Evolutionary conservation across 2,797 vertebrate species (phyloP), one percentile per base, ranked within the genome.

Genomic region (Orientallactaga sibirica): DNA sequence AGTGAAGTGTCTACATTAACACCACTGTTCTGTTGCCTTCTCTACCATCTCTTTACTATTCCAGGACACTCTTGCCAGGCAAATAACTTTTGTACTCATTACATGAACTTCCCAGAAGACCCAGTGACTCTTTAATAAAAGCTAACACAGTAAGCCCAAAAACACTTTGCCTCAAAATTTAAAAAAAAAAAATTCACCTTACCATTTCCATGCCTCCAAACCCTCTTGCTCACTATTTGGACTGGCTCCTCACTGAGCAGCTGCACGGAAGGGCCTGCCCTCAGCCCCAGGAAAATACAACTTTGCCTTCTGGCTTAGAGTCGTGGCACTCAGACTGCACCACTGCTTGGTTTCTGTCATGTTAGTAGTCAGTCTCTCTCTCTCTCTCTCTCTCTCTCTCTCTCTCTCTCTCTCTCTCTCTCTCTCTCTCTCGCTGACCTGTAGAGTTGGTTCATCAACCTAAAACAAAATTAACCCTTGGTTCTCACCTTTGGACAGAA

Each of bases 1-100:
- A 55, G 3, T 0, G 3, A 0, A n/a, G 58, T 48, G 14, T 20
- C 64, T 0, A 4, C 5, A 1, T 24, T n/a, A 64, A 3, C 52
- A 20, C 4, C 0, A 25, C 74, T 14, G 25, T 14, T 11, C 6
- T 67, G 22, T 2, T 52, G 9, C 27, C 67, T 74, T 74, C 10
- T 37, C 62, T 55, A 1, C 4, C 14, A 29, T 25, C 9, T 2
- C 10, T n/a, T 68, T 18, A 29, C 61, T 64, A 14, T 20, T 64
- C 16, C 52, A 86, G 61, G 61, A 62, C 2, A 2, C 78, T 70
- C 16, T n/a, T n/a, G 7, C 67, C 41, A n/a, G 41, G 33, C 11
- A 78, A 10, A 86, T 22, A 77, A 84, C 58, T 64, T 41, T 37
- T 37, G 33, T 64, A 70, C 37, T 90, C 15, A 37, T 29, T 84